These are phyloP conservation scores for Sarcophaga subvicina DNA, from an alignment of 2,888 invertebrate species.

Conservation along the genomic window DNA sequence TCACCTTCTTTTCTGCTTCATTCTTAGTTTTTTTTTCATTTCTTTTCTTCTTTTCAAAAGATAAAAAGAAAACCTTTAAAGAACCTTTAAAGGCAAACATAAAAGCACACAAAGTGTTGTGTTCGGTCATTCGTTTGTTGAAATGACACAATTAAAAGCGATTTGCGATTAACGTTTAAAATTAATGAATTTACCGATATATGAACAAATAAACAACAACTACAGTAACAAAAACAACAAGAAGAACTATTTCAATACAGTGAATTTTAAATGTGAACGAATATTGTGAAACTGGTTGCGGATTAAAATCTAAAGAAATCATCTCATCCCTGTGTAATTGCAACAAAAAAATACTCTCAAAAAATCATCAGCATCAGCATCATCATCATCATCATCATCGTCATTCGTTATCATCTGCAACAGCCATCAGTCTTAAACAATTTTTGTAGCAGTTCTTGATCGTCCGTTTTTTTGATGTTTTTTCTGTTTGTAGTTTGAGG, in stretches of 20 bases:
- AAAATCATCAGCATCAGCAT: background rate
- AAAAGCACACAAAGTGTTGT: background rate
- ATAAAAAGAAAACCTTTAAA: background rate
- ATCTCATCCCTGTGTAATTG: conserved; percentile 52
- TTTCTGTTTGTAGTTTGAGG: conserved; percentile 9
- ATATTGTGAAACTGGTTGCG: conserved; percentile 41
- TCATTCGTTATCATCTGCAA: background rate
- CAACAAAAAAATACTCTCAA: background rate
- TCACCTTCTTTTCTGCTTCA: background rate
- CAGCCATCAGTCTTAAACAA: conserved; percentile 38
- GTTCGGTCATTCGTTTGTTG: background rate
- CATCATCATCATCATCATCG: background rate
- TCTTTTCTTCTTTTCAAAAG: background rate
- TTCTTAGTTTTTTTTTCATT: background rate
- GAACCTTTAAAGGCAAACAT: background rate
- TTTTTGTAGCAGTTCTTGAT: conserved; percentile 37
- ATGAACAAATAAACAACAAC: conserved; percentile 8
- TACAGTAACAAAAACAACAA: conserved; percentile 31
- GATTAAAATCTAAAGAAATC: conserved; percentile 36
- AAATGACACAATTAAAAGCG: conserved; percentile 24
- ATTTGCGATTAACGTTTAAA: conserved; percentile 21
- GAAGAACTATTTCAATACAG: conserved; percentile 49
- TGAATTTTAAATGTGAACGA: conserved; percentile 24
- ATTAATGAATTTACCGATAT: conserved; percentile 11
- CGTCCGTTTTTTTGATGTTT: conserved; percentile 36